phyloP scores from a whole-genome alignment of 2,113 vertebrate genomes.

The Arizona elegans region DNA sequence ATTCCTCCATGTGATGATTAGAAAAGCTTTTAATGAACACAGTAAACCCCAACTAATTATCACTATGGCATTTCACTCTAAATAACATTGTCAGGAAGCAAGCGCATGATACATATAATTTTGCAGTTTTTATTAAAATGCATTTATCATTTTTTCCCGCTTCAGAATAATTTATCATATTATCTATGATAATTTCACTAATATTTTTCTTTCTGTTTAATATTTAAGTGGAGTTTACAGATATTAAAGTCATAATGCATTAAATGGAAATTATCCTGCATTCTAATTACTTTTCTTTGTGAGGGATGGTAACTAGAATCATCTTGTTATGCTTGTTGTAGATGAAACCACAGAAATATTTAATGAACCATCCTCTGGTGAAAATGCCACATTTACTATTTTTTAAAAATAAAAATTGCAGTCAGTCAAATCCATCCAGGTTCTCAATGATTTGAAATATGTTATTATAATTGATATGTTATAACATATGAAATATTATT shows the following conservation, averaged over 20 bases:
- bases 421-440: background rate
- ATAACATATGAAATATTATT: background rate
- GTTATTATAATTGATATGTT: background rate
- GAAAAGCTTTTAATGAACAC: slow-evolving; percentile 78
- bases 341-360: slow-evolving; percentile 34
- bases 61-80: slow-evolving; percentile 80
- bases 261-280: slow-evolving; percentile 64
- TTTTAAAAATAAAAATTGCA: background rate
- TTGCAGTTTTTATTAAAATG: slow-evolving; percentile 84
- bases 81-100: slow-evolving; percentile 90
- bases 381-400: background rate
- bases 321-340: slow-evolving; percentile 30
- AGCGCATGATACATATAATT: slow-evolving; percentile 74
- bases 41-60: slow-evolving; percentile 80
- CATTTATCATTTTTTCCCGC: slow-evolving; percentile 67
- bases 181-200: slow-evolving; percentile 76
- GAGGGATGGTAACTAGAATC: slow-evolving; percentile 37
- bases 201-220: slow-evolving; percentile 75
- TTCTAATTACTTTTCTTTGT: slow-evolving; percentile 68
- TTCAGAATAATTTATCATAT: slow-evolving; percentile 72
- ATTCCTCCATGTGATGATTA: slow-evolving; percentile 70
- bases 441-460: background rate
- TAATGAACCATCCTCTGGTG: slow-evolving; percentile 16
- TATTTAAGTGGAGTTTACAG: slow-evolving; percentile 73
- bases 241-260: slow-evolving; percentile 77